Evolutionary conservation across 2,888 invertebrate species (phyloP), one percentile per base, ranked within the genome.

Genomic region (Himalopsyche anomala): DNA sequence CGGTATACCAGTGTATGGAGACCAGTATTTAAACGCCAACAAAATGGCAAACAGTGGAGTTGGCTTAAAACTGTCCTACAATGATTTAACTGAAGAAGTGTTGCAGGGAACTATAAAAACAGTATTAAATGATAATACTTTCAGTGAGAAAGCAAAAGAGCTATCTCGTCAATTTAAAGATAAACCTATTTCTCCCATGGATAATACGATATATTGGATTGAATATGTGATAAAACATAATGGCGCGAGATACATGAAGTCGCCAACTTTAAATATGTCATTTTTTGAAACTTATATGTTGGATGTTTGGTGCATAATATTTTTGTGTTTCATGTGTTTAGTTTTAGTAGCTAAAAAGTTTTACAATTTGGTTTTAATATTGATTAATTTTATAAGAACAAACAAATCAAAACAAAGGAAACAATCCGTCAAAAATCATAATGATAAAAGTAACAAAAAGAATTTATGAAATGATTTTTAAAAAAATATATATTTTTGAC

Each of bases 1-100:
- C 1, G 92, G 92, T 36, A 90, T 92, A 36, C 93, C 93, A 1
- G 89, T 93, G 9, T 92, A 90, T 82, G 92, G 91, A 0, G 93
- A 93, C 89, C 93, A 93, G 89, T 91, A 91, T 88, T 90, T 91
- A 80, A 92, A 93, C 85, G 90, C 91, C 0, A 89, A 91, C 0
- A 91, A 86, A 84, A 90, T 91, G 0, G 90, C 90, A 5, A 90
- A 91, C 9, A 90, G 90, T 36, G 92, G 92, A 5, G 91, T 91
- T 84, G 93, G 91, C 0, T 90, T 91, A 12, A 90, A 90, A 0
- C 51, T 92, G 40, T 88, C 90, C 9, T 92, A 91, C 86, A 83
- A 88, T 9, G 54, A 19, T 45, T 28, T 93, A 4, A 91, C 91
- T 1, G 90, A 90, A 69, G 89, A 91, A 19, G 90, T 90, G 5